Conservation (phyloP, 2,113 vertebrate species). For the Neomonachus schauinslandi region DNA sequence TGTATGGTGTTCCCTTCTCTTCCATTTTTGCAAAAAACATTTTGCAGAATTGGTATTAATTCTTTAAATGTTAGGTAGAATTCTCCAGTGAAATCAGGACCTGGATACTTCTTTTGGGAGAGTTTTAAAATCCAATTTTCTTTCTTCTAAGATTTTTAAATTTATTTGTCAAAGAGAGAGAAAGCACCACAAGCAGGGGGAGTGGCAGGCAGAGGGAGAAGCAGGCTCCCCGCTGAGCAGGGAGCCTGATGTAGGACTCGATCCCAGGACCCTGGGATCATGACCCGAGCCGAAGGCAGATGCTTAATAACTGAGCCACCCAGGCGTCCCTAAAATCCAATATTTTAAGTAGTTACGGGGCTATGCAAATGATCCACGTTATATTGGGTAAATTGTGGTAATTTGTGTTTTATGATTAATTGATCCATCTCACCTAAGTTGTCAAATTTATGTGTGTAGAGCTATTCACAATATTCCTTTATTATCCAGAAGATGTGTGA, state of each 20-base stretch:
- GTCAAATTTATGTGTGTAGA: not conserved
- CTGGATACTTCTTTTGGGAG: not conserved
- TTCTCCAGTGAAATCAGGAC: not conserved
- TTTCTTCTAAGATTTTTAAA: no score
- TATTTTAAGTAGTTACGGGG: not conserved
- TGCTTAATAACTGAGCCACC: not conserved
- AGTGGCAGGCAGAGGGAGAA: not conserved
- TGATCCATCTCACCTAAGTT: not conserved
- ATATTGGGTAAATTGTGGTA: not conserved
- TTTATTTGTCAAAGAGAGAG: not conserved
- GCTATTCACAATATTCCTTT: not conserved
- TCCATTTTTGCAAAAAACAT: not conserved
- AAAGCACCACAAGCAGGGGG: not conserved
- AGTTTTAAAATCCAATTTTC: not conserved
- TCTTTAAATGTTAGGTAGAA: not conserved
- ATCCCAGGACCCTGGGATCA: not conserved
- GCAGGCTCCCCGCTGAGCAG: not conserved
- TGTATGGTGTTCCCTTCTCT: not conserved
- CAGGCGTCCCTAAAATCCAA: not conserved
- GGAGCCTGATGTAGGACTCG: not conserved
- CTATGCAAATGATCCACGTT: not conserved
- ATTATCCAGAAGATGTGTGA: not conserved
- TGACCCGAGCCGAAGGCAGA: not conserved
- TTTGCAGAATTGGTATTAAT: not conserved
- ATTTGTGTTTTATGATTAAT: not conserved